Conservation (phyloP, 2,888 invertebrate genomes). For the Caenorhabditis wallacei region DNA sequence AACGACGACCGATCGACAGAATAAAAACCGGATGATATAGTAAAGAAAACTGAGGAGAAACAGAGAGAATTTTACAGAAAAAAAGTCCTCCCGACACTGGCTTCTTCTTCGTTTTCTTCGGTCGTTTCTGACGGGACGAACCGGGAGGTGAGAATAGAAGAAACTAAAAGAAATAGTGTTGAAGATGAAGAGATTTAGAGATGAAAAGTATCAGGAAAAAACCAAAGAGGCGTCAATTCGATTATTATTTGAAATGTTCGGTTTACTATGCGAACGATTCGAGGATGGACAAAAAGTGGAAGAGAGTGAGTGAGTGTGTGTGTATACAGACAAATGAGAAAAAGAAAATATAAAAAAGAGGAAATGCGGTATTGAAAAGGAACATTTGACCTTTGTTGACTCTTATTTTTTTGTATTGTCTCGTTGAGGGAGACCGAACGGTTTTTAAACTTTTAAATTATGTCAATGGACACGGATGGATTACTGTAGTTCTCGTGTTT, state of each 20-base stretch:
- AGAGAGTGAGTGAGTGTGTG: conserved; percentile 19
- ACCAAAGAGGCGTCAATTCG: conserved; percentile 39
- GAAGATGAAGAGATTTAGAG: conserved; percentile 17
- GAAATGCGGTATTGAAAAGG: conserved; percentile 33
- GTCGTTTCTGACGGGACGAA: conserved; percentile 23
- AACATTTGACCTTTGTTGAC: conserved; percentile 36
- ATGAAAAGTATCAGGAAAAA: conserved; percentile 27
- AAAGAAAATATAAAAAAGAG: conserved; percentile 8
- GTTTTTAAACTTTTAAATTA: not conserved
- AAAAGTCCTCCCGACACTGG: conserved; percentile 26
- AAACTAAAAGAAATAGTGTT: not conserved
- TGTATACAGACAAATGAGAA: conserved; percentile 21
- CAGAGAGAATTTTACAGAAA: conserved; percentile 34
- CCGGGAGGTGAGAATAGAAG: conserved; percentile 45
- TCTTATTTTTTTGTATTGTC: conserved; percentile 22
- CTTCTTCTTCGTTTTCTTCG: conserved; percentile 36
- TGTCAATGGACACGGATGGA: not conserved
- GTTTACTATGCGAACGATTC: conserved; percentile 45
- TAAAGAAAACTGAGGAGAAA: conserved; percentile 2
- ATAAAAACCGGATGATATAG: conserved; percentile 41
- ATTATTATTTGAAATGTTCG: conserved; percentile 55
- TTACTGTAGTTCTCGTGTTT: not conserved
- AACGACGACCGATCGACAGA: conserved; percentile 35
- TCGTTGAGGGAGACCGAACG: conserved; percentile 4
- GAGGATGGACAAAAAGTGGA: conserved; percentile 3